phyloP scores from a whole-genome alignment of 2,113 vertebrate genomes.

The Cryptotis parvus region DNA sequence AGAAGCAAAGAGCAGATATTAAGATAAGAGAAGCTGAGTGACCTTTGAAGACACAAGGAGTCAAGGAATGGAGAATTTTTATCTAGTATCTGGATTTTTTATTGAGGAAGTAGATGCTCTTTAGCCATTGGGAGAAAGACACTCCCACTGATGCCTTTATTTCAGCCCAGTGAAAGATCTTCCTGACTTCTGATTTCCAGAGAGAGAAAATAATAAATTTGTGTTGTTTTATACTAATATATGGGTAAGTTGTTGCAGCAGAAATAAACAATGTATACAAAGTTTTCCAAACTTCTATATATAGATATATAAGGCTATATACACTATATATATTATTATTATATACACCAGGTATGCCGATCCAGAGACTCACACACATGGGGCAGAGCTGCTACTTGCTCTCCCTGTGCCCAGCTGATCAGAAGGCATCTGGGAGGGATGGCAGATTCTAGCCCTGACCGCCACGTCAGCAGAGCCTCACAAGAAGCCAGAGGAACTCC shows the following conservation, averaged over 20 bases:
- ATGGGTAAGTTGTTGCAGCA: not conserved
- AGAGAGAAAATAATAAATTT: not conserved
- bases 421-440: no score
- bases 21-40: not conserved
- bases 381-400: no score
- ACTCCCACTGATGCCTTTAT: not conserved
- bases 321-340: no score
- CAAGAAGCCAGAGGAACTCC: no score
- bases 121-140: not conserved
- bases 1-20: no score
- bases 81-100: not conserved
- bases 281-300: conserved; percentile 30
- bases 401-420: no score
- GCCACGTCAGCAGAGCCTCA: no score
- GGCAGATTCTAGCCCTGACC: no score
- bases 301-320: no score
- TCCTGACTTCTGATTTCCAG: conserved; percentile 6
- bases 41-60: not conserved
- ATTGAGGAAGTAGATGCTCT: not conserved
- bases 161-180: not conserved
- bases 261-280: conserved; percentile 26
- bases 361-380: no score
- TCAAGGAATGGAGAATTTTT: not conserved
- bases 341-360: no score
- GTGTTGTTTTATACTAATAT: conserved; percentile 1